Evolutionary conservation across 2,797 vertebrate species (phyloP).

Genomic region (Acomys russatus): DNA sequence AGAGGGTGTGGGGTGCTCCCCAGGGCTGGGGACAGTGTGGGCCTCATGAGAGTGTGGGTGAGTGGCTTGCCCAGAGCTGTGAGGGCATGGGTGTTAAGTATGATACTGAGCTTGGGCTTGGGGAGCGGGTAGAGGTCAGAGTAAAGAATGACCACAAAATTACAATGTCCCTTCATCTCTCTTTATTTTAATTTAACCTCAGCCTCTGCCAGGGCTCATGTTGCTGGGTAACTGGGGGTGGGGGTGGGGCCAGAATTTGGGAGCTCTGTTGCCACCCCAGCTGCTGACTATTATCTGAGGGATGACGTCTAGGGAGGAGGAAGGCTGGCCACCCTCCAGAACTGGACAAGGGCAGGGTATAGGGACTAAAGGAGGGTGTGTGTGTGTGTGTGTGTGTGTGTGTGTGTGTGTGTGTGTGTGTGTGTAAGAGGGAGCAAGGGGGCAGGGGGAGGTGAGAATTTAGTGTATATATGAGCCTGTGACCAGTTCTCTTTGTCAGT

Average conservation of each 20-base stretch:
- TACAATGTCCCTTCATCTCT: constrained; percentile 63
- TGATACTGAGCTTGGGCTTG: constrained; percentile 5
- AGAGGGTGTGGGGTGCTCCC: background rate
- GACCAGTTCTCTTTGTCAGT: background rate
- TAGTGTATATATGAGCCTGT: background rate
- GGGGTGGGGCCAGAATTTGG: constrained; percentile 26
- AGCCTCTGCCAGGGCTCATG: constrained; percentile 34
- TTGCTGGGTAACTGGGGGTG: constrained; percentile 63
- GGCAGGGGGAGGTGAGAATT: background rate
- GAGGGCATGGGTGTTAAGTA: background rate
- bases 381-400: background rate
- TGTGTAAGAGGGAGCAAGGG: background rate
- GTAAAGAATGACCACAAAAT: constrained; percentile 69
- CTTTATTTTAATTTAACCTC: constrained; percentile 75
- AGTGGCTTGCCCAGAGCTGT: background rate
- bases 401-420: background rate
- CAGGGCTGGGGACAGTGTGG: background rate
- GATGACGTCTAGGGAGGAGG: constrained; percentile 1
- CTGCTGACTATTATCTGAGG: constrained; percentile 32
- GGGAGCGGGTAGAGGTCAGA: constrained; percentile 60
- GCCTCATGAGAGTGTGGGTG: rapidly evolving
- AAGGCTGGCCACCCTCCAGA: background rate
- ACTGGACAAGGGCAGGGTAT: background rate
- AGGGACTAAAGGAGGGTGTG: background rate
- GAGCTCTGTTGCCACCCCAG: background rate